phyloP scores from a whole-genome alignment of 2,113 vertebrate species.

The Cynopterus brachyotis region DNA sequence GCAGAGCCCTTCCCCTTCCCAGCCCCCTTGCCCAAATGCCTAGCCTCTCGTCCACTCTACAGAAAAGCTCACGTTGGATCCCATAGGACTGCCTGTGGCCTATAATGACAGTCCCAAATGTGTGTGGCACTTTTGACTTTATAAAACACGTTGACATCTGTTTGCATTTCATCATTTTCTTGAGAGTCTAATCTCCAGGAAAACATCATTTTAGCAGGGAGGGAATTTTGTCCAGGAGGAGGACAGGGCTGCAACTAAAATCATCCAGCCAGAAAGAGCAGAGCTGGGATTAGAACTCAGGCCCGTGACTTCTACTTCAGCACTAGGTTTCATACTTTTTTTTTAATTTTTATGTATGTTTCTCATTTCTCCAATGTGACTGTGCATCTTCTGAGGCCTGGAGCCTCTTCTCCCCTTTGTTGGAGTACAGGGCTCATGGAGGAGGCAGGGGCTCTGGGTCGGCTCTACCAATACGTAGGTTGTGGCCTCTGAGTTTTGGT shows the following conservation, averaged over 20 bases:
- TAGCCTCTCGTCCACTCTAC: not conserved
- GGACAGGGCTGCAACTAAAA: not conserved
- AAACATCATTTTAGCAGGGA: not conserved
- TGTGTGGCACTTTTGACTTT: not conserved
- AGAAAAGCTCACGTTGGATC: fast-evolving
- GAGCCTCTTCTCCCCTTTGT: not conserved
- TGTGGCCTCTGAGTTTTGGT: not conserved
- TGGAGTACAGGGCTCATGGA: not conserved
- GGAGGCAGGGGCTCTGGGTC: not conserved
- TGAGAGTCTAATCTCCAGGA: not conserved
- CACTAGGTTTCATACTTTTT: not conserved
- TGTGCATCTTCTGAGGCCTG: not conserved
- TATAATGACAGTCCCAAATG: fast-evolving
- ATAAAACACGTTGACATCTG: not conserved
- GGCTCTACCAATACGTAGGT: not conserved
- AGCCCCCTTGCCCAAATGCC: fast-evolving
- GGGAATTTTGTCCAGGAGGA: not conserved
- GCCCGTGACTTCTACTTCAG: not conserved
- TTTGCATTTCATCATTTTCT: not conserved
- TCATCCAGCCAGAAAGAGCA: not conserved
- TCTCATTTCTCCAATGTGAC: not conserved
- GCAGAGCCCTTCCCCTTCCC: not conserved
- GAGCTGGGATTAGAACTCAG: not conserved
- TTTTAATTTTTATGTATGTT: not conserved
- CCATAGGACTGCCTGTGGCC: not conserved